Base-by-base conservation (phyloP, 2,888 invertebrate species). In the Callimorpha dominula region DNA sequence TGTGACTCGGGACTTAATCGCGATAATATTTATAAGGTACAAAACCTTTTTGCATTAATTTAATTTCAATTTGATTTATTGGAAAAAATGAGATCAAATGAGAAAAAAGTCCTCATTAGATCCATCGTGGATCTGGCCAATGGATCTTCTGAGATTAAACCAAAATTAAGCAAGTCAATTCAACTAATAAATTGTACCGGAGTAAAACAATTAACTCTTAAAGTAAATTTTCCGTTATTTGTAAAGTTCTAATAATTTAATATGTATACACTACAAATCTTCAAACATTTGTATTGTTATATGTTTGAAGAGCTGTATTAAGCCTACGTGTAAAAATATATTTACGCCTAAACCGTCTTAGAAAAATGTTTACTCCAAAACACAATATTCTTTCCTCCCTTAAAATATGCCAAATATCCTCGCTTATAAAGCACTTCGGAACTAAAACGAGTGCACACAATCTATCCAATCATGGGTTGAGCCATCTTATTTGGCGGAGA, bases 401-500 rank as follows among this genome's bases (percentile, higher is more conserved):
- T 76, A 80, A 83, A 83, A 83, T 78, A 75, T 78, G 78, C 78
- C 75, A 84, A 78, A 84, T 75, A 81, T 82, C 74, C 77, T 76
- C 82, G 76, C 75, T 84, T 84, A 82, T 81, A 81, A 84, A 84
- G 81, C 74, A 76, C 78, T 84, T 78, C 75, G 71, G 78, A 73
- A 81, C 79, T 82, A 80, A 78, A 84, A 73, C 75, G 85, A 80
- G 75, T 80, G 78, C 79, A 82, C 79, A 81, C 81, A 81, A 86
- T 83, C 81, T 81, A 83, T 85, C 86, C 86, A 86, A 87, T 88
- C 85, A 84, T 83, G 85, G 83, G 77, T 76, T 84, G 86, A 88
- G 86, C 87, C 82, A 83, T 84, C 86, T 87, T 88, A 89, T 90
- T 89, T 89, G 88, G 87, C 81, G 88, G 81, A 81, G 87, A 89